Evolutionary conservation across 2,113 vertebrate genomes (phyloP), one percentile per base, ranked within the genome.

Genomic region (Mungos mungo): DNA sequence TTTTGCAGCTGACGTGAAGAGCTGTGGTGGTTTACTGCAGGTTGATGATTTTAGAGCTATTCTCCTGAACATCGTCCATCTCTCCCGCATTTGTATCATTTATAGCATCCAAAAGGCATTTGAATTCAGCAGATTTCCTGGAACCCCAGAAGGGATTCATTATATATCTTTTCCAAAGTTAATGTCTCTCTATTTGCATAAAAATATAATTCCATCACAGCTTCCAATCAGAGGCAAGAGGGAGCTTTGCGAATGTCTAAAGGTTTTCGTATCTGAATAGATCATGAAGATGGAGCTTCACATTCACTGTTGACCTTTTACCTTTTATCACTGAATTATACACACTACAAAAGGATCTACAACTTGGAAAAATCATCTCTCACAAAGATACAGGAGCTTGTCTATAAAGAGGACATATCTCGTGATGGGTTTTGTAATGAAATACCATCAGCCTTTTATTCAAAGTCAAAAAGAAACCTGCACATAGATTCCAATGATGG

Each of bases 111-210:
- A 81, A 95, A 96, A 79, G 35, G 19, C 52, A 96, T 95, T 94
- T 94, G 77, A 97, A 97, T 97, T 96, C 93, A 95, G 71, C 60
- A 74, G 71, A 84, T 90, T 97, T 97, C 82, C 88, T 81, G 71
- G 63, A 96, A 94, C 93, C 77, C 88, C 89, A 93, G 88, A 97
- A 97, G 86, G 81, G 72, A 97, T 60, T 97, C 95, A 95, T 96
- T 96, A 85, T 45, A 69, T 66, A 76, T 88, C 90, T 94, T 97
- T 95, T 88, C 80, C 84, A 96, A 97, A 97, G 90, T 85, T 88
- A 95, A 94, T 97, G 90, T 83, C 60, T 95, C 97, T 96, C 91
- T 71, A 96, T 98, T 97, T 97, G 95, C 94, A 98, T 95, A 93
- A 97, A 98, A 96, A 93, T 90, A 92, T 77, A 92, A 95, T 97